Base-by-base conservation (phyloP, 2,113 vertebrate species). In the Sclerurus mexicanus region DNA sequence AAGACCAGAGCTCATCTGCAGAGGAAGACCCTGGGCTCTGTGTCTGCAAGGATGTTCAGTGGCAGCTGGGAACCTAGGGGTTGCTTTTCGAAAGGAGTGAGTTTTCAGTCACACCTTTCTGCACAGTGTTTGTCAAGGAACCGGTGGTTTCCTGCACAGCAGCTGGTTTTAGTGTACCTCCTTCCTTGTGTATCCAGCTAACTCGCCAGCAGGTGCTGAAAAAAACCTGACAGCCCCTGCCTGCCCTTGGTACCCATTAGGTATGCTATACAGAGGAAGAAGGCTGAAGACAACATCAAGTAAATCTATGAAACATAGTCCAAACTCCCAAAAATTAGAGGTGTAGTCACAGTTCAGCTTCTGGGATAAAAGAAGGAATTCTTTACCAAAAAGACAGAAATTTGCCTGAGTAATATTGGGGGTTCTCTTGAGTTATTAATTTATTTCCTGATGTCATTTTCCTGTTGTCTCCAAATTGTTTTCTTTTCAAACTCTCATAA, bases 21-120 rank as follows among this genome's bases (percentile, higher is more conserved):
- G 35, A 46, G 39, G 31, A 83, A 27, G 9, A 68, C 17, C 3
- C 14, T 0, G 0, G 27, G 17, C 3, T 50, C 25, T 53, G 5
- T 33, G 37, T 37, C 23, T 25, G 9, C 1, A 1, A 39, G 31
- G 50, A 53, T 2, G 2, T 10, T 4, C 1, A 0, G 14, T 1
- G 35, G 19, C 14, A 44, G 7, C 53, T 80, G 27, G 12, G 10
- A 90, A 39, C 7, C 1, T 8, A 7, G 44, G 20, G 19, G 4
- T 17, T 16, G 8, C 20, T 66, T 91, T 40, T 71, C 28, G 56
- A 33, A 40, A 74, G 60, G 22, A 85, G 22, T 28, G 52, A 71
- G 12, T 9, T 23, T 85, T 80, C 50, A 78, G 60, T 35, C 24
- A 44, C 22, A 53, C 9, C 9, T 37, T 91, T 89, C 50, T 85